Base-by-base conservation (phyloP, 2,888 invertebrate species). In the Habroteleia sp. region DNA sequence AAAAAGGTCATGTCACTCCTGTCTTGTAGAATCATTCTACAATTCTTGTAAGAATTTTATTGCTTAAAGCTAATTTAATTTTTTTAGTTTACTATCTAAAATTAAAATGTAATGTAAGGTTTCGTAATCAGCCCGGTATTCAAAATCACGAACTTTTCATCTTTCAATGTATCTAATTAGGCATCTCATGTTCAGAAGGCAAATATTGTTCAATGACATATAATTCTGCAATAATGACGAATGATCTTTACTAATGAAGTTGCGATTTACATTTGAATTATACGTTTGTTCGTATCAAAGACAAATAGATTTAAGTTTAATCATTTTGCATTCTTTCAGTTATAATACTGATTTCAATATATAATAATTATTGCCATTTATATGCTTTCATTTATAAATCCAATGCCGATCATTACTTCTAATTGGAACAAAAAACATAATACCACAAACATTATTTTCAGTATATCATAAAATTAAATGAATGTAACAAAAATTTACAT, bases 221-320 rank as follows among this genome's bases (percentile, higher is more conserved):
- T 62, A 29, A 63, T 33, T 63, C 27, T 8, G 33, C 16, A 33
- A 52, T 29, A 63, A 50, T 25, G 35, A 52, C 33, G 25, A 42
- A 42, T 52, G 42, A 63, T 63, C 42, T 52, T 63, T 14, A n/a
- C 41, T 63, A 50, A 63, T 50, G 62, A 50, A 63, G 41, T 48
- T 33, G 42, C 42, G n/a, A 52, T 63, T 63, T 63, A 31, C 50
- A 50, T 63, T 41, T 63, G 50, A 50, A 63, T 52, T 23, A 42
- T 31, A 41, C 41, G 31, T 48, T 48, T 23, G 11, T 39, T 37
- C 37, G 42, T 37, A 46, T 17, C 13, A 35, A n/a, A n/a, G n/a
- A 23, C 20, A 8, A 27, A 39, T 48, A 29, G 37, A 48, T 39
- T 60, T 60, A 37, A 48, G 39, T 17, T 3, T 29, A 27, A 46